A percentile compares a stretch with the other conserved stretches of the same genome.
Evolutionary conservation across 1,140 invertebrate genomes (phyloP).

Genomic region (Meteorus sp.): DNA sequence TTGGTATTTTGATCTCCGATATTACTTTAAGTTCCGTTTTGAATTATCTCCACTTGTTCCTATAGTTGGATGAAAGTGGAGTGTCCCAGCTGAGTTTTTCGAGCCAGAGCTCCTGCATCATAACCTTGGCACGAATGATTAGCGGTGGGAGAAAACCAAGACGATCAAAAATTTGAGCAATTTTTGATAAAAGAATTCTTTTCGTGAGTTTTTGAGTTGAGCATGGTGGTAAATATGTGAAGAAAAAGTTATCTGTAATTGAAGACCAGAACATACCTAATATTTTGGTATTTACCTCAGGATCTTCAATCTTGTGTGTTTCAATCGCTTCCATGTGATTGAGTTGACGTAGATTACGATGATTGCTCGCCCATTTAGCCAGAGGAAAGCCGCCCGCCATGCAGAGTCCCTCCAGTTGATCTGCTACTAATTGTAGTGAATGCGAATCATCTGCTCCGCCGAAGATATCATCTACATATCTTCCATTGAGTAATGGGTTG

Average conservation of each 20-base stretch:
- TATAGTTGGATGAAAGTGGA: not conserved
- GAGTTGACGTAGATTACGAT: not conserved
- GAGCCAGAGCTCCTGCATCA: not conserved
- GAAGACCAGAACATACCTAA: not conserved
- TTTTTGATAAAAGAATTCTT: constrained; percentile 25
- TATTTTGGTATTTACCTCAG: too few relatives aligned
- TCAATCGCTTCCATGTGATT: not conserved
- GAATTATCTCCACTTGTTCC: not conserved
- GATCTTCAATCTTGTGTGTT: not conserved
- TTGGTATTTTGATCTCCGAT: not conserved
- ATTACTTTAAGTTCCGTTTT: not conserved
- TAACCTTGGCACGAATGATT: not conserved
- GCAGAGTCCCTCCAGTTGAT: not conserved
- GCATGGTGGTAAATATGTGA: not conserved
- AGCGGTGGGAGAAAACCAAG: not conserved
- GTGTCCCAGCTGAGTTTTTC: not conserved
- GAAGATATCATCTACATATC: not conserved
- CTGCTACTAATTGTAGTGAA: not conserved
- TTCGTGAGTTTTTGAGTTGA: not conserved
- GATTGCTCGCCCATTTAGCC: constrained; percentile 8
- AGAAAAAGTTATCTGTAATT: not conserved
- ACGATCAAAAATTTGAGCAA: not conserved
- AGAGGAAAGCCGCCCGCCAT: constrained; percentile 22
- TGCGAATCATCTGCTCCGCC: constrained; percentile 18
- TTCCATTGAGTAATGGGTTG: not conserved